Evolutionary conservation across 30 jellyfish, hydroid and myxozoan species (phyloP).

Genomic region (Calvadosia cruxmelitensis): DNA sequence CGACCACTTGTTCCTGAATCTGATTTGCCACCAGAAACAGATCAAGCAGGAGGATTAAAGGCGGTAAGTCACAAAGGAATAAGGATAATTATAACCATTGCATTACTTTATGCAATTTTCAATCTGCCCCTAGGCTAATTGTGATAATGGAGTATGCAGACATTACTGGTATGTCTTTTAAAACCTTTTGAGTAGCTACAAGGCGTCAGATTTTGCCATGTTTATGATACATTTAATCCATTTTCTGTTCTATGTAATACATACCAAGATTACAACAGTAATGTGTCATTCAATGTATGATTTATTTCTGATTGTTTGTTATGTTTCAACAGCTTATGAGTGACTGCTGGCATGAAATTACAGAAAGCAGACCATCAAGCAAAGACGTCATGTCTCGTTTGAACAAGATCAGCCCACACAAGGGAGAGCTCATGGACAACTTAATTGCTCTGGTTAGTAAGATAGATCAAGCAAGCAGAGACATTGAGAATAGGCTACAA

Average conservation of each 20-base stretch:
- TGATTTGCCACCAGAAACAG: not conserved
- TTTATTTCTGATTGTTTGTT: too few relatives aligned
- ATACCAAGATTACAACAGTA: too few relatives aligned
- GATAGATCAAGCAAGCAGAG: too few relatives aligned
- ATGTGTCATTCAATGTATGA: too few relatives aligned
- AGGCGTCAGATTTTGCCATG: conserved; percentile 20
- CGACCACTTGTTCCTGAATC: not conserved
- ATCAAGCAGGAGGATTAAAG: not conserved
- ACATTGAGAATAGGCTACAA: not conserved
- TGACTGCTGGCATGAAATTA: conserved; percentile 30
- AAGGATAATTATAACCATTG: not conserved
- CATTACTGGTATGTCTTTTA: not conserved
- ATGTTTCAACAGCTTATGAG: conserved; percentile 5
- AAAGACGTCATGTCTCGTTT: conserved; percentile 10
- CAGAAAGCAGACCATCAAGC: conserved; percentile 27
- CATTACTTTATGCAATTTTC: not conserved
- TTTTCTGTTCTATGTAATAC: too few relatives aligned
- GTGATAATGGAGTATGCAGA: not conserved
- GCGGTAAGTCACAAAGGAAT: not conserved
- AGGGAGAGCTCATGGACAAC: conserved; percentile 44
- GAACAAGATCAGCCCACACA: conserved; percentile 25
- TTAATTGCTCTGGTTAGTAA: conserved; percentile 16
- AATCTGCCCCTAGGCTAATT: not conserved
- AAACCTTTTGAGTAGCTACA: conserved; percentile 23
- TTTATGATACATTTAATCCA: not conserved